Percentiles rank a stretch among this genome's conserved stretches.
These are phyloP conservation scores for Notospermus geniculatus DNA, from an alignment of 1,140 invertebrate species.

Conservation along the genomic window DNA sequence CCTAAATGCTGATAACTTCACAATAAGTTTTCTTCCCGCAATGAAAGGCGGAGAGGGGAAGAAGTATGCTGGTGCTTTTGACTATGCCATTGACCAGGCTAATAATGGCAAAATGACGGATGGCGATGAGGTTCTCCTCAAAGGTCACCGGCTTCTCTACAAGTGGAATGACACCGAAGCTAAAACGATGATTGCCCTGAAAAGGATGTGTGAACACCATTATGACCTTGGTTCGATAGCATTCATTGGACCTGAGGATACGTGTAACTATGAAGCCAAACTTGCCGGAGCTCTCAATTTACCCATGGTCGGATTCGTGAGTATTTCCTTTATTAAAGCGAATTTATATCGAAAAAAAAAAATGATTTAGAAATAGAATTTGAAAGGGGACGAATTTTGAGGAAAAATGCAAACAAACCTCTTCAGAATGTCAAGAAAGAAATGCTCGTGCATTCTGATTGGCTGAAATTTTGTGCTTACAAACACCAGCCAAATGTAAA, in stretches of 20 bases:
- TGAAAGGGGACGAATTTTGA: too few relatives aligned
- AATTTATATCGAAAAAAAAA: too few relatives aligned
- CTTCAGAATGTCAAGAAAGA: too few relatives aligned
- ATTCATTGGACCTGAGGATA: constrained; percentile 92
- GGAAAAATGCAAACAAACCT: too few relatives aligned
- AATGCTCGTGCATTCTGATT: too few relatives aligned
- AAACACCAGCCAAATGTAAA: too few relatives aligned
- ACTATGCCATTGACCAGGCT: constrained; percentile 74
- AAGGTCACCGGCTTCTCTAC: constrained; percentile 72
- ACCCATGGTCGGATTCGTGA: constrained; percentile 95
- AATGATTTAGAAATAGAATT: too few relatives aligned
- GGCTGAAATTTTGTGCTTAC: too few relatives aligned
- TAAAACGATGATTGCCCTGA: constrained; percentile 66
- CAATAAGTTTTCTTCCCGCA: too few relatives aligned
- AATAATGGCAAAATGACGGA: constrained; percentile 69
- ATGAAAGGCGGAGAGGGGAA: constrained; percentile 22
- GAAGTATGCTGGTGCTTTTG: constrained; percentile 72
- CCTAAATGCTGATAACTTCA: too few relatives aligned
- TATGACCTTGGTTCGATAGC: constrained; percentile 73
- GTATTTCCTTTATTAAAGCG: too few relatives aligned
- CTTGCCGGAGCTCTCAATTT: constrained; percentile 87
- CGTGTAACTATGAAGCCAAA: constrained; percentile 87
- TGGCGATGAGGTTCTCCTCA: constrained; percentile 60
- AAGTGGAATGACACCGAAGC: constrained; percentile 87
- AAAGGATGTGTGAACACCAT: constrained; percentile 26